Conservation (phyloP, 1,140 invertebrate genomes). For the Papilio dardanus region DNA sequence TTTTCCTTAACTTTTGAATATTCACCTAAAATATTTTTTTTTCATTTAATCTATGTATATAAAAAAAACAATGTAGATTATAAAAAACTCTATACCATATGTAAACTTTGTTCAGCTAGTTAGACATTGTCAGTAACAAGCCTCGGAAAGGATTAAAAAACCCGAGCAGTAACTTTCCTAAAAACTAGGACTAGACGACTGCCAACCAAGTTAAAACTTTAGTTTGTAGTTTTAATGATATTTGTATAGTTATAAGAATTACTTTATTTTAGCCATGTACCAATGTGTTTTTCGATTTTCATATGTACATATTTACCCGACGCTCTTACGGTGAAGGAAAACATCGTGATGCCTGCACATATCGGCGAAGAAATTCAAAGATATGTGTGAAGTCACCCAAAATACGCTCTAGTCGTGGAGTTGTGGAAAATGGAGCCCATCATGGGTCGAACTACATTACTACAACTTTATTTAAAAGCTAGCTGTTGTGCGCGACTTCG, state of each 20-base stretch:
- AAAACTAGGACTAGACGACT: constrained; percentile 21
- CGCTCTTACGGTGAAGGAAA: too few species aligned
- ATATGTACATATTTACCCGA: too few species aligned
- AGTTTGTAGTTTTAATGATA: constrained; percentile 26
- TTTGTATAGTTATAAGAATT: not conserved
- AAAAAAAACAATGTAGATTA: not conserved
- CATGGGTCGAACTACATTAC: too few species aligned
- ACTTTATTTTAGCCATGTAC: too few species aligned
- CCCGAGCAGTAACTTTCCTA: not conserved
- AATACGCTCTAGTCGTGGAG: too few species aligned
- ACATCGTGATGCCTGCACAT: too few species aligned
- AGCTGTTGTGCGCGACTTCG: too few species aligned
- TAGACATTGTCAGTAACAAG: constrained; percentile 20
- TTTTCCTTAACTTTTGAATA: not conserved
- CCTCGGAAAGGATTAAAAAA: constrained; percentile 10
- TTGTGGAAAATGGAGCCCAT: too few species aligned
- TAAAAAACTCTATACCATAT: not conserved
- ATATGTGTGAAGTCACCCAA: too few species aligned
- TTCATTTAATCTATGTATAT: not conserved
- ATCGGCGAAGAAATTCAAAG: too few species aligned
- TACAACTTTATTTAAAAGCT: too few species aligned
- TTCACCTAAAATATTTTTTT: not conserved
- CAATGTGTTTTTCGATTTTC: too few species aligned
- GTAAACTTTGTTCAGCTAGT: constrained; percentile 9
- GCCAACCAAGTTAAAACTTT: constrained; percentile 7